Evolutionary conservation across 2,888 invertebrate species (phyloP).

Genomic region (Lepidocyrtinus sp.): DNA sequence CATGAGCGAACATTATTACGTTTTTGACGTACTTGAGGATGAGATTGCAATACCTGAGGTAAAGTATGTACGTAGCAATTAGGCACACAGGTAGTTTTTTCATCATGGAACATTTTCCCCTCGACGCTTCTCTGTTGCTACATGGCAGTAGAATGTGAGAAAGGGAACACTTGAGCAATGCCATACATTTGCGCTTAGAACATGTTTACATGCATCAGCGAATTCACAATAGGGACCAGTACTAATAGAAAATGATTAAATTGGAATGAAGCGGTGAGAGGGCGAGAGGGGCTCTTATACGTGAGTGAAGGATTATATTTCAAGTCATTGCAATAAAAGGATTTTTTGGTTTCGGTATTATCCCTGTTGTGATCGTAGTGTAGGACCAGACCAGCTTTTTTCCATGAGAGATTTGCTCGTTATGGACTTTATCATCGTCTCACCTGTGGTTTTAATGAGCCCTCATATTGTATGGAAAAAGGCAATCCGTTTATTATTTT

Average conservation of each 20-base stretch:
- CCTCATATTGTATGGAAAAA: constrained; percentile 11
- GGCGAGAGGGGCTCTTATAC: not conserved
- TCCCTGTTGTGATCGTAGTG: not conserved
- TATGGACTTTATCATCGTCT: constrained; percentile 55
- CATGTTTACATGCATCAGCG: constrained; percentile 4
- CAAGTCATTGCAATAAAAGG: not conserved
- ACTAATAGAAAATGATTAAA: not conserved
- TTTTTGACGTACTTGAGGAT: constrained; percentile 46
- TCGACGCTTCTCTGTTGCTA: constrained; percentile 32
- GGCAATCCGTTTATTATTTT: not conserved
- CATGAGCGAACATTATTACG: constrained; percentile 18
- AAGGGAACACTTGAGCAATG: constrained; percentile 60
- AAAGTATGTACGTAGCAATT: not conserved
- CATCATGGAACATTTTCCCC: not conserved
- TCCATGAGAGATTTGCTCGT: constrained; percentile 55
- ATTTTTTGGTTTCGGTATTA: not conserved
- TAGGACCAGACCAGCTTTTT: not conserved
- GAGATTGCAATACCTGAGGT: constrained; percentile 48
- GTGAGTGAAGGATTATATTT: not conserved
- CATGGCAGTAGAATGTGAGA: constrained; percentile 36
- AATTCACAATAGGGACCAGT: constrained; percentile 42
- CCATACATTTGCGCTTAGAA: constrained; percentile 17
- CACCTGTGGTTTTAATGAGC: constrained; percentile 61
- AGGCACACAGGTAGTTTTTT: not conserved
- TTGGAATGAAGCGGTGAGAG: not conserved